A percentile compares a stretch with the other conserved stretches of the same genome.
These are phyloP conservation scores for Penelope pileata DNA, from an alignment of 2,113 vertebrate species.

Conservation along the genomic window DNA sequence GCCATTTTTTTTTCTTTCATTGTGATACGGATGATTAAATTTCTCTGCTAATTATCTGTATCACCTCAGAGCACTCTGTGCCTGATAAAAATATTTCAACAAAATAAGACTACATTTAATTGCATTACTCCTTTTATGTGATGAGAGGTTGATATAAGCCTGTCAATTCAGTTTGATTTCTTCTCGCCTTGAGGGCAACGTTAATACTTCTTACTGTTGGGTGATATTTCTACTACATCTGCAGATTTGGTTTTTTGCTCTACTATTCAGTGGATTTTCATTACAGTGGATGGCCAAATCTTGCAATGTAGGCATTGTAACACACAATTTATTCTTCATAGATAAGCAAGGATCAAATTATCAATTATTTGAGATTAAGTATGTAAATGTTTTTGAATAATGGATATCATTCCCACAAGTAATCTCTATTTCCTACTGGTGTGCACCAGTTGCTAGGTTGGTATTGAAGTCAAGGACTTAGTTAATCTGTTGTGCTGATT, in stretches of 20 bases:
- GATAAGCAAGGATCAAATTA: not conserved
- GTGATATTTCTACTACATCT: not conserved
- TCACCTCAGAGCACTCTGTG: conserved; percentile 49
- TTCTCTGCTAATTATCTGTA: conserved; percentile 60
- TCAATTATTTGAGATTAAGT: not conserved
- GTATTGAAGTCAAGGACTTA: not conserved
- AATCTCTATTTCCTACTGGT: not conserved
- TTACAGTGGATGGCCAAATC: not conserved
- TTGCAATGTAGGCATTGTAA: not conserved
- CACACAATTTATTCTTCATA: not conserved
- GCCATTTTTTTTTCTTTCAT: conserved; percentile 40
- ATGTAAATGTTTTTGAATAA: not conserved
- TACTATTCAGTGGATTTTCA: not conserved
- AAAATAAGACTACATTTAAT: conserved; percentile 40
- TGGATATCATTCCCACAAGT: not conserved
- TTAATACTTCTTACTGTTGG: not conserved
- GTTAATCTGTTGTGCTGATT: not conserved
- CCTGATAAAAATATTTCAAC: conserved; percentile 42
- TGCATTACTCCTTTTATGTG: not conserved
- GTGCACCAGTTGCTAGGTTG: not conserved
- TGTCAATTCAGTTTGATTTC: conserved; percentile 12
- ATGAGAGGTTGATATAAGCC: not conserved
- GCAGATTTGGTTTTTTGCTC: not conserved
- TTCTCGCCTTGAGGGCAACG: not conserved
- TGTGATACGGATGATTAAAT: conserved; percentile 58